A percentile compares a stretch with the other conserved stretches of the same genome.
phyloP scores from a whole-genome alignment of 2,888 invertebrate species.

The Oligia strigilis region DNA sequence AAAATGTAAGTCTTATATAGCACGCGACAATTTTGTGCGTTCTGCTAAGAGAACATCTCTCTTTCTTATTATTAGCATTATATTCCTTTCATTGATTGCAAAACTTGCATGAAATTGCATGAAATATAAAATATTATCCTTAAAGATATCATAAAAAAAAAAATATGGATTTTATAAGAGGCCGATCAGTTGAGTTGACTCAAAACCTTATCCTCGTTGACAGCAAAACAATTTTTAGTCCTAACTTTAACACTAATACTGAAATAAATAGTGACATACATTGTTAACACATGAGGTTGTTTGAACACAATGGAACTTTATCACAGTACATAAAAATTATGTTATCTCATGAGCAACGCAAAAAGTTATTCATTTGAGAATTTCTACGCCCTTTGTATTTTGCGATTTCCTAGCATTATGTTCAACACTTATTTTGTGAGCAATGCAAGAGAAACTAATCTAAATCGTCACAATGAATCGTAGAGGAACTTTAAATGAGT shows the following conservation, averaged over 20 bases:
- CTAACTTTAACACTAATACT: slow-evolving; percentile 52
- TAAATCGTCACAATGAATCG: background rate
- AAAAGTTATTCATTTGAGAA: slow-evolving; percentile 36
- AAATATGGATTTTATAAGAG: slow-evolving; percentile 21
- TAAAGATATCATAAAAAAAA: background rate
- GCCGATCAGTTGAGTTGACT: slow-evolving; percentile 72
- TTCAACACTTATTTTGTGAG: slow-evolving; percentile 29
- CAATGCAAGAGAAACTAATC: background rate
- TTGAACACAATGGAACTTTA: slow-evolving; percentile 50
- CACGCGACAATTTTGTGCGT: slow-evolving; percentile 21
- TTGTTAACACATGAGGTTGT: slow-evolving; percentile 63
- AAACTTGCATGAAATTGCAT: slow-evolving; percentile 5
- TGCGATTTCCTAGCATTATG: slow-evolving; percentile 31
- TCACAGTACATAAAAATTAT: slow-evolving; percentile 50
- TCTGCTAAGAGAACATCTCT: slow-evolving; percentile 9
- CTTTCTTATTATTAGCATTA: slow-evolving; percentile 12
- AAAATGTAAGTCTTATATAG: slow-evolving; percentile 36
- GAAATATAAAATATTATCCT: slow-evolving; percentile 14
- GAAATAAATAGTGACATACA: slow-evolving; percentile 60
- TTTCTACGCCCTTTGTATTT: slow-evolving; percentile 19
- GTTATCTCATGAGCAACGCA: slow-evolving; percentile 45
- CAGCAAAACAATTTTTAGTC: slow-evolving; percentile 55
- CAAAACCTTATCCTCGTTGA: slow-evolving; percentile 60
- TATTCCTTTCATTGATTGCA: slow-evolving; percentile 19
- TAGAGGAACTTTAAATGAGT: slow-evolving; percentile 3